Percentiles rank a stretch among this genome's conserved stretches.
These are phyloP conservation scores for Papilio protenor DNA, from an alignment of 2,888 invertebrate species.

Conservation along the genomic window DNA sequence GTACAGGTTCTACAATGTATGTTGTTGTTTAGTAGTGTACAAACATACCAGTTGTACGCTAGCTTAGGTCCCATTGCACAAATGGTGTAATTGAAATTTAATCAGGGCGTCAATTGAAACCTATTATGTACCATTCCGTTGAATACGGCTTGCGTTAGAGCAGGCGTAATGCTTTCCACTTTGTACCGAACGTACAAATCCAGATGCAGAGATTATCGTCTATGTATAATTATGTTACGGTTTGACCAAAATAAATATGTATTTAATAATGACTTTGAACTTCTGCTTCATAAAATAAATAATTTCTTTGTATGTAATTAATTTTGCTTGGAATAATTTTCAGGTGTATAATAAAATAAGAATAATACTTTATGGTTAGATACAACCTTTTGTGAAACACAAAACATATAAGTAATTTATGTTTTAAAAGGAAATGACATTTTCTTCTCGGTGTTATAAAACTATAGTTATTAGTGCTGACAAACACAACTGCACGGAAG, in stretches of 20 bases:
- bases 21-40: background rate
- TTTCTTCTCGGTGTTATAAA: slow-evolving; percentile 11
- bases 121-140: slow-evolving; percentile 11
- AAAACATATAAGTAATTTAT: background rate
- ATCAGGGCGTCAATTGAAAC: slow-evolving; percentile 25
- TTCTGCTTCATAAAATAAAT: no score
- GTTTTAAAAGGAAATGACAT: slow-evolving; percentile 8
- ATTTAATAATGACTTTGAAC: no score
- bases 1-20: background rate
- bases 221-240: background rate
- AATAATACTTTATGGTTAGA: no score
- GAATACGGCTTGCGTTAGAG: slow-evolving; percentile 14
- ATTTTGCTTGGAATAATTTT: no score
- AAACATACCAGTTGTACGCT: background rate
- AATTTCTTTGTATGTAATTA: no score
- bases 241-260: no score
- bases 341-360: no score
- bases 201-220: background rate
- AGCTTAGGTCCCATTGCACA: background rate
- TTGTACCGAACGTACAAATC: background rate
- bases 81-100: slow-evolving; percentile 13
- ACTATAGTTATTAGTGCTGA: slow-evolving; percentile 30
- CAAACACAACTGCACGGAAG: slow-evolving; percentile 29
- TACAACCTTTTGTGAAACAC: background rate
- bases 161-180: slow-evolving; percentile 1